Evolutionary conservation across 2,888 invertebrate species (phyloP), one percentile per base, ranked within the genome.

Genomic region (Laothoe populi): DNA sequence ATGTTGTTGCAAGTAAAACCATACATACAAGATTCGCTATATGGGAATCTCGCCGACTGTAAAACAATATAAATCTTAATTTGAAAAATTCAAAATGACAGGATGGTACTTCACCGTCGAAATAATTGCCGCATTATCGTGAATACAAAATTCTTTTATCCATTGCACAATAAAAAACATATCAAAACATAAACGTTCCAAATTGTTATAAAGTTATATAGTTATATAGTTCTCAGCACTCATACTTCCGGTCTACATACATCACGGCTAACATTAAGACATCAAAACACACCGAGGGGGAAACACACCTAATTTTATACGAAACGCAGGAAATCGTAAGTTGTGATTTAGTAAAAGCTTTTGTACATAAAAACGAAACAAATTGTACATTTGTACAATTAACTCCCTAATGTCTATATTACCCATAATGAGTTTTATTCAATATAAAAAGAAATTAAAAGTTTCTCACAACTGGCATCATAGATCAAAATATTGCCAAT

Each of bases 211-310:
- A n/a, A n/a, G n/a, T n/a, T n/a, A 69, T 75, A 78, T 76, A 75
- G 70, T 66, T 66, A 69, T 75, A 78, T 76, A 75, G 70, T 66
- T 66, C 38, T 69, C 68, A 66, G 61, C 67, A 82, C 75, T 75
- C 70, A 66, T 68, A 74, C 80, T 89, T 90, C 90, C 90, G 87
- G 80, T 66, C 68, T 75, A 79, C 87, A 88, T 90, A 84, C 85
- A 89, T 90, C 88, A 89, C 77, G 72, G 72, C 83, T 87, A 82
- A 82, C 85, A 91, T 91, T 90, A 90, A 89, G 90, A 89, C 84
- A 90, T 91, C 87, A 86, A 79, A 82, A 81, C 74, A 71, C 63
- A 70, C 71, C 71, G 70, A 77, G 79, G 87, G 84, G 77, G 77
- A 78, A 82, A 79, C 83, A 82, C 85, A 74, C 86, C 82, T 84